Evolutionary conservation across 2,797 vertebrate genomes (phyloP), one percentile per base, ranked within the genome.

Genomic region (Myripristis murdjan): DNA sequence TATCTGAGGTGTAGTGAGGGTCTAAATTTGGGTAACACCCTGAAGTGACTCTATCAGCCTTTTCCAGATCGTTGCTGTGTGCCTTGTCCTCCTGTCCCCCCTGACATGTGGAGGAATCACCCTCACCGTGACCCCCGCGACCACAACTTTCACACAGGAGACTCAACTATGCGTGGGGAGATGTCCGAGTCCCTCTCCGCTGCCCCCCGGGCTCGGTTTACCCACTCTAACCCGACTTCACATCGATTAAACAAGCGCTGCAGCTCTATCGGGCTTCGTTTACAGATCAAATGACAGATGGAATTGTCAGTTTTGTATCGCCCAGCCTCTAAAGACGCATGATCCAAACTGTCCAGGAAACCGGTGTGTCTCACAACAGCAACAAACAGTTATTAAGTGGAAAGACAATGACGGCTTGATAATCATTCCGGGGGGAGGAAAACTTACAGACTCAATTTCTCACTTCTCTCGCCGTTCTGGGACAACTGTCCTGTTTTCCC

Each of bases 1-100:
- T 96, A 97, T 97, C 96, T 86, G 39, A 92, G 91, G 81, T 84
- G 95, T 93, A 83, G n/a, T 2, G 82, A 41, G 87, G 70, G 85
- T 85, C 84, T 88, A 64, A 52, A 91, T 86, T 70, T 73, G 70
- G 89, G 93, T 93, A 90, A 94, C 95, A 93, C 94, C 94, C 93
- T 86, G 69, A 87, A 78, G 28, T 73, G 90, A 68, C 64, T 48
- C 83, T 97, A 96, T 97, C 96, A 87, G 87, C 11, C 54, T 44
- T 71, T 62, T 67, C 54, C 95, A 95, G 94, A 88, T 90, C 74
- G 84, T 37, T 62, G 83, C 41, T 47, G 51, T 83, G 87, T 53
- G 77, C 55, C 75, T 71, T 87, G 89, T 87, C 84, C 89, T 86
- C 82, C 79, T 1, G 64, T 84, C 86, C 74, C 87, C 84, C 77